A percentile compares a stretch with the other conserved stretches of the same genome.
phyloP scores from a whole-genome alignment of 2,797 vertebrate genomes.

The Catostomus latipinnis region DNA sequence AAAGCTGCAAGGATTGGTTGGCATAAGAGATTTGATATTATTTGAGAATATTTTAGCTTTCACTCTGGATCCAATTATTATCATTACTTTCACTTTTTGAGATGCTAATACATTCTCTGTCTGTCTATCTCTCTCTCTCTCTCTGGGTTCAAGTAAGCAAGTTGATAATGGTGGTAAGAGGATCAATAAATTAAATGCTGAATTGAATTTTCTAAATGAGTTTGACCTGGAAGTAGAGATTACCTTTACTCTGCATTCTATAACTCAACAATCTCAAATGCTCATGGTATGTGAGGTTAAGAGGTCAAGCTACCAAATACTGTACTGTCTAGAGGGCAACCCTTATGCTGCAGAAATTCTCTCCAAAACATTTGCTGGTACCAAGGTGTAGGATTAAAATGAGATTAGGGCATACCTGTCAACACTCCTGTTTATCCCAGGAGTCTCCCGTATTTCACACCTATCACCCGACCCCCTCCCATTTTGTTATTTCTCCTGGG shows the following conservation, averaged over 20 bases:
- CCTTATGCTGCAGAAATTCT: too few relatives aligned
- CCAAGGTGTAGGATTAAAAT: too few relatives aligned
- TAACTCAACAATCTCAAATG: background rate
- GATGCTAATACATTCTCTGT: slow-evolving; percentile 1
- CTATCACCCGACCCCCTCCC: too few relatives aligned
- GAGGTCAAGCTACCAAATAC: slow-evolving; percentile 14
- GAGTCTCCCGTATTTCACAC: too few relatives aligned
- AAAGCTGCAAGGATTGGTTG: slow-evolving; percentile 10
- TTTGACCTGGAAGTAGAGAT: slow-evolving; percentile 25
- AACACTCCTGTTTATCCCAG: too few relatives aligned
- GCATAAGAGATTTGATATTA: slow-evolving; percentile 23
- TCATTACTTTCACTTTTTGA: slow-evolving; percentile 21
- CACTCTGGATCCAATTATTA: slow-evolving; percentile 15
- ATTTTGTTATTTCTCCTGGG: too few relatives aligned
- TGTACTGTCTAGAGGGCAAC: too few relatives aligned
- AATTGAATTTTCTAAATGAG: slow-evolving; percentile 35
- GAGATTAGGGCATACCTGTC: too few relatives aligned
- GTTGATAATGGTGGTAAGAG: slow-evolving; percentile 14
- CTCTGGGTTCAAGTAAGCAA: slow-evolving; percentile 35
- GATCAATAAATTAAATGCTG: slow-evolving; percentile 41
- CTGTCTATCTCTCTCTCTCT: background rate
- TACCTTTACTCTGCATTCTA: slow-evolving; percentile 26
- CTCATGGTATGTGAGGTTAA: background rate
- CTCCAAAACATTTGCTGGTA: too few relatives aligned
- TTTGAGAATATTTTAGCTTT: background rate